Percentiles rank a stretch among this genome's conserved stretches.
Evolutionary conservation across 1,140 invertebrate genomes (phyloP).

Genomic region (Planococcus citri): DNA sequence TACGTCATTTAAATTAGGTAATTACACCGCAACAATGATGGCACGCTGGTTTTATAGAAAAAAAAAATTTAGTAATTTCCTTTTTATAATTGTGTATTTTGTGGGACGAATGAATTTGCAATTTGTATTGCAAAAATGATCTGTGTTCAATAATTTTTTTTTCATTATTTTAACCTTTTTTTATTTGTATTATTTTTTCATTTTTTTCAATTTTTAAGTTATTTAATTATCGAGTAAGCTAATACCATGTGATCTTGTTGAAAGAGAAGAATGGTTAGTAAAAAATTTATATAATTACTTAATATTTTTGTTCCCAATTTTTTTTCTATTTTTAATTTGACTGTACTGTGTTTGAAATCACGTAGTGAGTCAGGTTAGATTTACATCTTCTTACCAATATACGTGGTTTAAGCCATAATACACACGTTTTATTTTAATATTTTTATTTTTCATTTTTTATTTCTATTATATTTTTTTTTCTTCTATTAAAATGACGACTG

Average conservation of each 20-base stretch:
- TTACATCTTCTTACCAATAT: background rate
- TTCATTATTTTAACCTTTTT: background rate
- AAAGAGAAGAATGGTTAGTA: background rate
- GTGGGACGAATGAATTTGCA: too few species aligned
- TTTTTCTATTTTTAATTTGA: too few species aligned
- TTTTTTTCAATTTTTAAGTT: background rate
- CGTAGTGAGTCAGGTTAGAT: too few species aligned
- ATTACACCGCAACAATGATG: too few species aligned
- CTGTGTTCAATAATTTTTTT: background rate
- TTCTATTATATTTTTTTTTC: background rate
- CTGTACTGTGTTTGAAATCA: too few species aligned
- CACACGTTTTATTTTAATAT: too few species aligned
- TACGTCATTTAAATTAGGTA: too few species aligned
- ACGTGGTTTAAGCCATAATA: background rate
- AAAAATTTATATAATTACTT: too few species aligned
- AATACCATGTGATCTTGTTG: background rate
- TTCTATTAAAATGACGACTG: background rate
- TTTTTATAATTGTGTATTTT: too few species aligned
- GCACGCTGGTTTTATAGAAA: too few species aligned
- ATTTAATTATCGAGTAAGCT: background rate
- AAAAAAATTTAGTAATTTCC: too few species aligned
- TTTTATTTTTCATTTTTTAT: background rate
- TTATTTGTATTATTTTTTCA: background rate
- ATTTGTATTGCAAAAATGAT: background rate
- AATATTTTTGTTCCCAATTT: too few species aligned